phyloP scores from a whole-genome alignment of 2,888 invertebrate genomes.

The Harmothoe impar region DNA sequence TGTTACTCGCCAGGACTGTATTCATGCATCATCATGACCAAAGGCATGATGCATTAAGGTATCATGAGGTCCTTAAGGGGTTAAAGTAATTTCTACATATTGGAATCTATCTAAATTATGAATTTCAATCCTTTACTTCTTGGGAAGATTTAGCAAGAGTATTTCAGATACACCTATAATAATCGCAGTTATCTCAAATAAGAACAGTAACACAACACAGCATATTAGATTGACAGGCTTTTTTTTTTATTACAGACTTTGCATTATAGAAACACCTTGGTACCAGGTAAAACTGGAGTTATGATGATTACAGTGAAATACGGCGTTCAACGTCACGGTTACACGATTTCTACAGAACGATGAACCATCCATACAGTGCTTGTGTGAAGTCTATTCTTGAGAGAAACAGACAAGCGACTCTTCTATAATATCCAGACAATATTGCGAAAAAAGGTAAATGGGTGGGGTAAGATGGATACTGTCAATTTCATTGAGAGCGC shows the following conservation, averaged over 20 bases:
- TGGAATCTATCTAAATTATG: too few species aligned
- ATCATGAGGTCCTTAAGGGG: too few species aligned
- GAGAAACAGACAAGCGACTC: slow-evolving; percentile 14
- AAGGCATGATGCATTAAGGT: too few species aligned
- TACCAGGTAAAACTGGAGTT: slow-evolving; percentile 10
- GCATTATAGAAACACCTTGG: slow-evolving; percentile 48
- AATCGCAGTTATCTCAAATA: too few species aligned
- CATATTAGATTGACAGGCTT: slow-evolving; percentile 29
- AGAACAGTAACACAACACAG: neutral
- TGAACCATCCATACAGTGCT: slow-evolving; percentile 7
- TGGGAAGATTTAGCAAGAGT: too few species aligned
- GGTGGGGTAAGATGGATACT: neutral
- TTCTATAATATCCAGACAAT: neutral
- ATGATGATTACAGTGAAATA: neutral
- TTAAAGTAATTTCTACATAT: too few species aligned
- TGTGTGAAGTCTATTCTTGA: neutral
- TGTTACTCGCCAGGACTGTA: too few species aligned
- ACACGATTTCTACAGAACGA: slow-evolving; percentile 4
- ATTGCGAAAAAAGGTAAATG: neutral
- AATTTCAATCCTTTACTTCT: too few species aligned
- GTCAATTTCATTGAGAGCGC: slow-evolving; percentile 8
- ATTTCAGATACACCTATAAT: too few species aligned
- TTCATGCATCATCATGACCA: too few species aligned
- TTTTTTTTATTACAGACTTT: slow-evolving; percentile 33
- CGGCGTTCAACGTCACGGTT: neutral